These are phyloP conservation scores for Synanthedon myopaeformis DNA, from an alignment of 2,888 invertebrate genomes.

Conservation along the genomic window DNA sequence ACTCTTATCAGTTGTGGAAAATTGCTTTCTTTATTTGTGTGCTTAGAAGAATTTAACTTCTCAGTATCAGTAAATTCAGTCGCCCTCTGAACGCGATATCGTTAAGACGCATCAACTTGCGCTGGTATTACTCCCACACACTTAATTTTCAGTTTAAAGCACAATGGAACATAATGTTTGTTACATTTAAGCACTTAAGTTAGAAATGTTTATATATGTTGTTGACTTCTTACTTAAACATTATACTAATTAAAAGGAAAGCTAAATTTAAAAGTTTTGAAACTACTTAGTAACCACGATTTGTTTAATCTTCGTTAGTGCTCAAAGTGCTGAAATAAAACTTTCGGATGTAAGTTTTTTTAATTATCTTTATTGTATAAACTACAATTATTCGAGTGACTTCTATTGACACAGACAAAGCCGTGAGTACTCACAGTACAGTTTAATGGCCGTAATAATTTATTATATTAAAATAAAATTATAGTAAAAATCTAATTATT, in stretches of 20 bases:
- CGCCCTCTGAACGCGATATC: constrained; percentile 14
- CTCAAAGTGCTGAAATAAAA: not conserved
- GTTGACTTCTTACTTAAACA: no score
- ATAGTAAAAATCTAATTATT: no score
- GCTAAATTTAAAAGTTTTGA: not conserved
- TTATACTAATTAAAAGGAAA: no score
- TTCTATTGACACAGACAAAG: no score
- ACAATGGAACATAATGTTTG: not conserved
- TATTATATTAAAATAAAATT: no score
- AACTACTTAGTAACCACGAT: not conserved
- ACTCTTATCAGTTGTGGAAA: no score
- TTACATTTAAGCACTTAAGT: not conserved
- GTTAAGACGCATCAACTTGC: constrained; percentile 12
- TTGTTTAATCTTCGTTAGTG: not conserved
- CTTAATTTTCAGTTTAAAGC: not conserved
- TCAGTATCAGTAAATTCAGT: constrained; percentile 13
- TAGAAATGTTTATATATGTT: no score
- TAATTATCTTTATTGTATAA: no score
- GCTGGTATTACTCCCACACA: not conserved
- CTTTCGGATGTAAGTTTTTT: not conserved
- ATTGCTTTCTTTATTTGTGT: no score
- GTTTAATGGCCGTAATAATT: no score
- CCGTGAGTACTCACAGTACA: no score
- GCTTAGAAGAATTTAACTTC: constrained; percentile 5
- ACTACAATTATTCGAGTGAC: no score